Base-by-base conservation (phyloP, 2,888 invertebrate species). In the Elysia crispata region DNA sequence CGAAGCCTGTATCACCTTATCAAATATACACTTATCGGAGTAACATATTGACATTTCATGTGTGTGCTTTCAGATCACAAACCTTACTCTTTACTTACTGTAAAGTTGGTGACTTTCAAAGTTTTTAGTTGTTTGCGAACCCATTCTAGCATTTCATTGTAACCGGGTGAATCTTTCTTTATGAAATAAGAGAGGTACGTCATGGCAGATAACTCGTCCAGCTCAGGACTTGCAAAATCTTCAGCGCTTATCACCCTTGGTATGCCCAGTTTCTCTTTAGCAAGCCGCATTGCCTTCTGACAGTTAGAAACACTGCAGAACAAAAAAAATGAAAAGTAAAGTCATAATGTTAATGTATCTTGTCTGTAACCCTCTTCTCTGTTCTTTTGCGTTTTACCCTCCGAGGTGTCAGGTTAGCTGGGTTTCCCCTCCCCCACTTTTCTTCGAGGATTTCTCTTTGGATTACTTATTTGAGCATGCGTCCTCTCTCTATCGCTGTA, bases 121-220 rank as follows among this genome's bases (percentile, higher is more conserved):
- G 96, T 95, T 82, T 97, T 95, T 80, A 97, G 93, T 89, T 97
- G 95, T 25, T 86, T 85, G 18, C 96, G 96, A 77, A 97, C 97
- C 97, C 98, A 98, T 86, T 96, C 95, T 86, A 99, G 93, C 0
- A 98, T 98, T 0, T 98, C 95, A 90, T 95, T 95, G 91, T 97
- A 98, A 1, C 98, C 94, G 0, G 98, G 96, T 0, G 97, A 97
- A 79, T 96, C 96, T 49, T 97, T 97, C 90, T 97, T 98, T 96
- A 99, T 98, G 92, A 99, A 99, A 92, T 99, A 99, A 0, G 98
- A 98, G 76, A 99, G 93, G 92, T 99, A 99, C 0, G 98, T 98
- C 97, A 99, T 98, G 83, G 98, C 98, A 0, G 98, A 98, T 5
- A 98, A 93, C 92, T 99, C 99, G 89, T 99, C 99, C 85, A 99